These are phyloP conservation scores for Germaria angustata DNA, from an alignment of 2,888 invertebrate species.

Conservation along the genomic window DNA sequence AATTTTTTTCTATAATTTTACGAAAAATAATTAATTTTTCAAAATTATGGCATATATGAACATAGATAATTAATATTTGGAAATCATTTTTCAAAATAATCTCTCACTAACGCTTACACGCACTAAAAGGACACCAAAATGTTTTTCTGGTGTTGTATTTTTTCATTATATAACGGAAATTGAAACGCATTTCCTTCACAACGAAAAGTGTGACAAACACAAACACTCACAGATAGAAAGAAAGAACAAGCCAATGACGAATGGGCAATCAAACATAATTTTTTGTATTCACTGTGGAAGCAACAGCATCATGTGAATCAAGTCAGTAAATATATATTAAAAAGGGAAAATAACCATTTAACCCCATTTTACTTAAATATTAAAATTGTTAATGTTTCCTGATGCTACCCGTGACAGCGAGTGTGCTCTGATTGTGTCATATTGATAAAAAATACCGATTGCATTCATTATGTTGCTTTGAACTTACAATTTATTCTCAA, in stretches of 20 bases:
- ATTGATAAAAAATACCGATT: slow-evolving; percentile 16
- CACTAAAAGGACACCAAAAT: slow-evolving; percentile 27
- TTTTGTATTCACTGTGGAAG: background rate
- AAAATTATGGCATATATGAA: background rate
- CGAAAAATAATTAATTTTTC: slow-evolving; percentile 38
- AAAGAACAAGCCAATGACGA: background rate
- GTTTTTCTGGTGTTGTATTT: background rate
- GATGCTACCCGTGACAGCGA: background rate
- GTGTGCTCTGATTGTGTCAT: too few species aligned
- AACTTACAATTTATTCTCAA: background rate
- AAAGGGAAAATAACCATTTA: slow-evolving; percentile 29
- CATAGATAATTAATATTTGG: slow-evolving; percentile 25
- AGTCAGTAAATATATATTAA: background rate
- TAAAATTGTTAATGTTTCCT: slow-evolving; percentile 46
- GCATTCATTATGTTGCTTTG: background rate
- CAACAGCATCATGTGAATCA: background rate
- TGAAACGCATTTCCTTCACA: slow-evolving; percentile 62
- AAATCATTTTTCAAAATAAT: slow-evolving; percentile 33
- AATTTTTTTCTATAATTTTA: slow-evolving; percentile 25
- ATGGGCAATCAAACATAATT: background rate
- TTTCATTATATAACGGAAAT: slow-evolving; percentile 63
- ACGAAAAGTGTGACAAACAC: slow-evolving; percentile 15
- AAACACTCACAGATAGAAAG: background rate
- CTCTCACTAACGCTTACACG: slow-evolving; percentile 5
- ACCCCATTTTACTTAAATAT: slow-evolving; percentile 37